Evolutionary conservation across 2,113 vertebrate species (phyloP).

Genomic region (Rhinolophus sinicus): DNA sequence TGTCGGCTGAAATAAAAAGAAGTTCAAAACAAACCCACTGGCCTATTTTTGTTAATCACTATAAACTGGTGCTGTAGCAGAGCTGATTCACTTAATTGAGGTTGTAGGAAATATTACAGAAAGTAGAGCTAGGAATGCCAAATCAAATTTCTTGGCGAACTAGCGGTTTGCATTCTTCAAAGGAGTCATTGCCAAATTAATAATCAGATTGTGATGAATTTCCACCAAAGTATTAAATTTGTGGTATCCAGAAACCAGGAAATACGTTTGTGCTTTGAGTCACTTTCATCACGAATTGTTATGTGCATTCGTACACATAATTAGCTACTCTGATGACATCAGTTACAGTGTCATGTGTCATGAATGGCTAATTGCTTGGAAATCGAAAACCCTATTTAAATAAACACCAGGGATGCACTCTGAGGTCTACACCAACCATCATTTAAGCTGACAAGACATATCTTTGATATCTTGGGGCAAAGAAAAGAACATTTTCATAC

Average conservation of each 20-base stretch:
- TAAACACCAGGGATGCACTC: slow-evolving; percentile 57
- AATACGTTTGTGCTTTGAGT: slow-evolving; percentile 45
- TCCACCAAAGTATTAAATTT: not conserved
- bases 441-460: slow-evolving; percentile 37
- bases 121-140: not conserved
- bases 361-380: slow-evolving; percentile 73
- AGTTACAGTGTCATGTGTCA: slow-evolving; percentile 73
- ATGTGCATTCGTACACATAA: slow-evolving; percentile 67
- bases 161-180: slow-evolving; percentile 3
- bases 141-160: slow-evolving; percentile 50
- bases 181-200: not conserved
- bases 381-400: slow-evolving; percentile 62
- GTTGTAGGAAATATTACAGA: slow-evolving; percentile 45
- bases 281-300: slow-evolving; percentile 53
- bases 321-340: slow-evolving; percentile 76
- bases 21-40: not conserved
- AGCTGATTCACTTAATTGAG: slow-evolving; percentile 54
- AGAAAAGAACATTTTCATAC: not conserved
- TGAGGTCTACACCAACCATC: not conserved
- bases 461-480: not conserved
- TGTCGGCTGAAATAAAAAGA: slow-evolving; percentile 52
- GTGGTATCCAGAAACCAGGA: slow-evolving; percentile 40
- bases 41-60: slow-evolving; percentile 62
- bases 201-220: slow-evolving; percentile 42
- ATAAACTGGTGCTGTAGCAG: slow-evolving; percentile 4